Conservation (phyloP, 2,113 vertebrate species). For the Xenopus laevis region DNA sequence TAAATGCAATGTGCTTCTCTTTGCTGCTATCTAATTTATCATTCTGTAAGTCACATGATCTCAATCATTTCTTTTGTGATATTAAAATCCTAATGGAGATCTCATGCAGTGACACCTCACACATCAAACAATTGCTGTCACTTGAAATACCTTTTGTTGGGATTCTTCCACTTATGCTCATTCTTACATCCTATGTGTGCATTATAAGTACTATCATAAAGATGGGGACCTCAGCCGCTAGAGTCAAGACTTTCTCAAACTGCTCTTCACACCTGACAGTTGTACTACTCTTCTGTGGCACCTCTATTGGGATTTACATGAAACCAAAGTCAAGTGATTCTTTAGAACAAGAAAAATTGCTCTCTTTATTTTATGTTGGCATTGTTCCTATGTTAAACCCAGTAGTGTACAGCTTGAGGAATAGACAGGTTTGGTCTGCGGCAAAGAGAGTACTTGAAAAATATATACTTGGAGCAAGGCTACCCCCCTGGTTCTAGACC, state of each 20-base stretch:
- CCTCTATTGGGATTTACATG: not conserved
- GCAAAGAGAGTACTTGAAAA: not conserved
- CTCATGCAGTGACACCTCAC: not conserved
- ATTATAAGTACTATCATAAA: not conserved
- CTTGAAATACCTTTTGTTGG: not conserved
- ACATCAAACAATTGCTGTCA: no score
- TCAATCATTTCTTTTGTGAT: not conserved
- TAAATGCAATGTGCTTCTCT: not conserved
- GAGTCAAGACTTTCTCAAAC: conserved; percentile 5
- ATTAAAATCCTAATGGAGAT: not conserved
- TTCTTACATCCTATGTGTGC: not conserved
- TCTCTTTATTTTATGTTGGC: not conserved
- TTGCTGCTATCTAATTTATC: not conserved
- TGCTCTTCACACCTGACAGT: conserved; percentile 14
- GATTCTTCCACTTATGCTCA: not conserved
- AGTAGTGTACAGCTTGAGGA: not conserved
- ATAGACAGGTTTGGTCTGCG: not conserved
- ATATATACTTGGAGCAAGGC: no score
- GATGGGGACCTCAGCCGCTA: not conserved
- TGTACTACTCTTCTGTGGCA: not conserved
- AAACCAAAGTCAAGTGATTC: not conserved
- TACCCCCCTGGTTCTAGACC: no score
- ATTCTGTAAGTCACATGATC: not conserved
- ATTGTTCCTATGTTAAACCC: not conserved
- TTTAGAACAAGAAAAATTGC: not conserved